Evolutionary conservation across 2,113 vertebrate genomes (phyloP), one percentile per base, ranked within the genome.

Genomic region (Sakesphorus luctuosus): DNA sequence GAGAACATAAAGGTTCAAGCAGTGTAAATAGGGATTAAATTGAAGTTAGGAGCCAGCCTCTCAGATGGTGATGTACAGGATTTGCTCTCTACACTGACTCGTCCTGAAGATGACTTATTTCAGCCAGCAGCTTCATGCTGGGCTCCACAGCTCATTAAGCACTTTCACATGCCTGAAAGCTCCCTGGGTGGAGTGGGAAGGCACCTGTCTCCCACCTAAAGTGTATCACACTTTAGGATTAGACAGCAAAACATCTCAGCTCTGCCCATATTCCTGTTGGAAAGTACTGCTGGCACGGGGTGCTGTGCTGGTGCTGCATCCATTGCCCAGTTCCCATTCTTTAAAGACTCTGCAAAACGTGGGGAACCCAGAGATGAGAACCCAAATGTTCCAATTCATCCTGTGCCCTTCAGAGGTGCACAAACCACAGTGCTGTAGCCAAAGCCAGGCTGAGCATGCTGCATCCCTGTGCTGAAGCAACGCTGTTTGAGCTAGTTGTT

Each of bases 1-100:
- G 74, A 88, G 79, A 66, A 85, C 79, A 90, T 87, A 94, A 95
- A 93, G 75, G 69, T 83, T 91, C 75, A 59, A 94, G 36, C 31
- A 75, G n/a, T 52, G 73, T 89, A 89, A 91, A 85, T 3, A 89
- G 81, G 93, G 81, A 87, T 91, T 84, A 89, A 81, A 93, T 76
- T 84, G 74, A 89, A 95, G 69, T 79, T 67, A 36, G 95, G 55
- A 93, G 74, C 44, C 81, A 75, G 55, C 15, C 66, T 93, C 56
- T 89, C 78, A 79, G 56, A 78, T 75, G 61, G 74, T 36, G 50
- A 93, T 74, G 84, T 46, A 59, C 52, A 81, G 29, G 23, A 33
- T 87, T 87, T 87, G 47, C 55, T 82, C 24, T 52, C 66, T 4
- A 35, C 16, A 6, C 72, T 43, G 72, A 18, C 11, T 43, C 16